Evolutionary conservation across 2,888 invertebrate genomes (phyloP).

Genomic region (Synergus japonicus): DNA sequence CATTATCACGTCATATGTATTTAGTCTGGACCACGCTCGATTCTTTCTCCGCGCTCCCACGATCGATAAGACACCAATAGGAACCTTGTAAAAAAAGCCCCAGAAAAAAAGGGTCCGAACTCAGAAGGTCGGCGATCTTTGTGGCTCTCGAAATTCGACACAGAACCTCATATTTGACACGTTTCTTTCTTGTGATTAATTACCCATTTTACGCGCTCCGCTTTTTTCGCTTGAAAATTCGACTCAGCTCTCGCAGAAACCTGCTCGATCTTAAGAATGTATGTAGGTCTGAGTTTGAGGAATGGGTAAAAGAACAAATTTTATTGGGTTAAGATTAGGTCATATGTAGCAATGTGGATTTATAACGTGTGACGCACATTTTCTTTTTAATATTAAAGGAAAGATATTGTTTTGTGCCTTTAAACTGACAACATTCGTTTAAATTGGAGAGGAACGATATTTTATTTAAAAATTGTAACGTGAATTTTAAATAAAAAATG

Average conservation of each 20-base stretch:
- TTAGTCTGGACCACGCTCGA: neutral
- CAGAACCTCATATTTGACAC: conserved; percentile 28
- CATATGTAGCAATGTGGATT: neutral
- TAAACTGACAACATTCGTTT: no score
- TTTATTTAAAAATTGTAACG: neutral
- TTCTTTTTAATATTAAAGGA: no score
- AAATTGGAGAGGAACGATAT: neutral
- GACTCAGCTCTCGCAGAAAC: neutral
- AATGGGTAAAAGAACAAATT: neutral
- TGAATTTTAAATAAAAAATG: conserved; percentile 15
- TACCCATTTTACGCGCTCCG: conserved; percentile 27
- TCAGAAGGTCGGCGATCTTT: conserved; percentile 11
- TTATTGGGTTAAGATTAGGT: neutral
- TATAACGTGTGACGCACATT: neutral
- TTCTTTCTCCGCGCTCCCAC: conserved; percentile 19
- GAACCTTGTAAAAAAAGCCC: neutral
- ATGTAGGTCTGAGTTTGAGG: neutral
- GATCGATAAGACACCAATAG: conserved; percentile 22
- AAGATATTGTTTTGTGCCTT: no score
- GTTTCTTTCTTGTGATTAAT: conserved; percentile 33
- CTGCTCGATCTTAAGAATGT: neutral
- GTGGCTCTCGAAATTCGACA: conserved; percentile 13
- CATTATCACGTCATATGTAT: conserved; percentile 21
- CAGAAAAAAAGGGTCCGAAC: neutral
- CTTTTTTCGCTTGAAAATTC: conserved; percentile 16